These are phyloP conservation scores for Terrapene triunguis DNA, from an alignment of 2,113 vertebrate genomes.

Conservation along the genomic window DNA sequence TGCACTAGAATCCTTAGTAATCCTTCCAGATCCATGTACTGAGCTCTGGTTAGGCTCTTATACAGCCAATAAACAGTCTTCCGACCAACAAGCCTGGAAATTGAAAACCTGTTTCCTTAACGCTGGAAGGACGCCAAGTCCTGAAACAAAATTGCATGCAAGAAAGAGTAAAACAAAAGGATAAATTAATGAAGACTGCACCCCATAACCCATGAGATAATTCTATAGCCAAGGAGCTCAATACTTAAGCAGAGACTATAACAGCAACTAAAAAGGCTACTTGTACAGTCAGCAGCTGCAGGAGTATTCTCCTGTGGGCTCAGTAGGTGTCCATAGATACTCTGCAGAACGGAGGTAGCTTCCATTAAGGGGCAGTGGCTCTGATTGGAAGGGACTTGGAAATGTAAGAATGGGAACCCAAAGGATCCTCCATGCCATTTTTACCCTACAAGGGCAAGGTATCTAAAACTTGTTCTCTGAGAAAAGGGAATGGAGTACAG, in stretches of 20 bases:
- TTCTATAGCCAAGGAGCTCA: conserved; percentile 43
- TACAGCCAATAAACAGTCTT: conserved; percentile 76
- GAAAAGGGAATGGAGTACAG: not conserved
- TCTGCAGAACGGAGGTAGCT: not conserved
- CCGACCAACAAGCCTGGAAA: conserved; percentile 74
- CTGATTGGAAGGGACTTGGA: not conserved
- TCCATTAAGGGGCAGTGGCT: not conserved
- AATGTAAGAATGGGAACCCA: not conserved
- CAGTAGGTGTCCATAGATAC: not conserved
- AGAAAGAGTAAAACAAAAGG: conserved; percentile 51
- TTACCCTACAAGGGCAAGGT: not conserved
- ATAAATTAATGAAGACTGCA: conserved; percentile 59
- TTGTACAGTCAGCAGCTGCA: not conserved
- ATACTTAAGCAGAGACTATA: conserved; percentile 52
- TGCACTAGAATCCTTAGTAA: conserved; percentile 84
- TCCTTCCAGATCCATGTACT: conserved; percentile 80
- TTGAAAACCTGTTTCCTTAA: conserved; percentile 76
- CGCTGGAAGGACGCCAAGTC: conserved; percentile 72
- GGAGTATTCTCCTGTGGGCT: not conserved
- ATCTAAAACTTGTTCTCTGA: not conserved
- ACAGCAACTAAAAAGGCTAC: not conserved
- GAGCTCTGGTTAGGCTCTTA: conserved; percentile 78
- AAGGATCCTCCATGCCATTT: not conserved
- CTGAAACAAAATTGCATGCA: conserved; percentile 72
- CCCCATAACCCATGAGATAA: conserved; percentile 47